These are phyloP conservation scores for Nycticorax nycticorax DNA, from an alignment of 2,113 vertebrate species.

Conservation along the genomic window DNA sequence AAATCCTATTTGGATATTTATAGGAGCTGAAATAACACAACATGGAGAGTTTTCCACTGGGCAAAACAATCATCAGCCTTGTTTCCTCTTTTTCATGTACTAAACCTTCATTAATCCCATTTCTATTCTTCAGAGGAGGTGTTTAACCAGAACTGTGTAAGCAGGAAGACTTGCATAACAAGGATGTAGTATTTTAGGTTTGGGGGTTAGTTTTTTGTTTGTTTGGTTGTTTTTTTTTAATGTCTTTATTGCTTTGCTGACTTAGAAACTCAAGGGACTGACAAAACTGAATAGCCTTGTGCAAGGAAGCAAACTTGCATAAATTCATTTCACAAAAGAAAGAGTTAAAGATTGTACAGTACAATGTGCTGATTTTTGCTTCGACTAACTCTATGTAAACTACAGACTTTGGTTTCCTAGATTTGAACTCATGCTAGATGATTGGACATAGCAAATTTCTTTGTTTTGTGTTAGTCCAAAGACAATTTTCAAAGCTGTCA, in stretches of 20 bases:
- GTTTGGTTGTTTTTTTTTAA: neutral
- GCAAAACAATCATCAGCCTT: slow-evolving; percentile 4
- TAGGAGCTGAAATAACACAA: slow-evolving; percentile 20
- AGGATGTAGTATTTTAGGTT: neutral
- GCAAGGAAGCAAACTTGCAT: neutral
- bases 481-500: slow-evolving; percentile 4
- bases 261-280: neutral
- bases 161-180: neutral
- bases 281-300: neutral
- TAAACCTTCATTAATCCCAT: neutral
- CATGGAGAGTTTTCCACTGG: slow-evolving; percentile 1
- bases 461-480: neutral
- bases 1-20: slow-evolving; percentile 49
- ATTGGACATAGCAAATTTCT: neutral
- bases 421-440: neutral
- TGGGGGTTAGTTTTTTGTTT: neutral
- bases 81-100: neutral
- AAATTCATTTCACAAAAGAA: slow-evolving; percentile 21
- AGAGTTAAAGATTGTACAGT: neutral
- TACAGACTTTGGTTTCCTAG: neutral
- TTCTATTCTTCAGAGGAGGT: slow-evolving; percentile 26
- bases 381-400: neutral
- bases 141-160: neutral
- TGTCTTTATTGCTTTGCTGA: neutral
- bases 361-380: neutral